Conservation (phyloP, 2,113 vertebrate species). For the Oxyruncus cristatus region DNA sequence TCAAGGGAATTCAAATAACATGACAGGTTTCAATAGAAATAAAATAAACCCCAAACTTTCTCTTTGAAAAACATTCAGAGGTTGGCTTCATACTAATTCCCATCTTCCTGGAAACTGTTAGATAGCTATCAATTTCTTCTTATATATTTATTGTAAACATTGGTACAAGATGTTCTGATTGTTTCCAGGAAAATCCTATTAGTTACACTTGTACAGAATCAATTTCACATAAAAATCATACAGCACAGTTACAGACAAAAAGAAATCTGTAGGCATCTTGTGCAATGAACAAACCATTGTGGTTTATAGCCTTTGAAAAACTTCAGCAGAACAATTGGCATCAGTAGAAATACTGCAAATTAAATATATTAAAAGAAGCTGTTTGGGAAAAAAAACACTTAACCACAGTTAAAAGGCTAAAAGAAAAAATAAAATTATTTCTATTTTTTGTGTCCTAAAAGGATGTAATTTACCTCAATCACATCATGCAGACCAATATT, state of each 20-base stretch:
- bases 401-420: slow-evolving; percentile 16
- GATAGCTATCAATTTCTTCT: slow-evolving; percentile 56
- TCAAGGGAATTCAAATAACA: background rate
- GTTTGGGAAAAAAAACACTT: background rate
- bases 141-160: slow-evolving; percentile 62
- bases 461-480: slow-evolving; percentile 23
- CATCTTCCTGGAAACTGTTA: slow-evolving; percentile 41
- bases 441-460: slow-evolving; percentile 15
- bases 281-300: slow-evolving; percentile 35
- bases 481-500: background rate
- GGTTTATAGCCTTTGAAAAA: slow-evolving; percentile 25
- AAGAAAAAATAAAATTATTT: background rate
- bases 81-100: background rate
- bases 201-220: slow-evolving; percentile 61
- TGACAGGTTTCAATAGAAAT: background rate
- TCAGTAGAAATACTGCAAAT: slow-evolving; percentile 34
- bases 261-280: slow-evolving; percentile 22
- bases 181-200: slow-evolving; percentile 67
- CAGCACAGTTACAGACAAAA: background rate
- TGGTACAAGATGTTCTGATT: slow-evolving; percentile 63
- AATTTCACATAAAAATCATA: slow-evolving; percentile 61
- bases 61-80: slow-evolving; percentile 10
- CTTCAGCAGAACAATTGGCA: slow-evolving; percentile 22
- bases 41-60: background rate
- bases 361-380: slow-evolving; percentile 53